Evolutionary conservation across 2,797 vertebrate genomes (phyloP).

Genomic region (Garrulus glandarius): DNA sequence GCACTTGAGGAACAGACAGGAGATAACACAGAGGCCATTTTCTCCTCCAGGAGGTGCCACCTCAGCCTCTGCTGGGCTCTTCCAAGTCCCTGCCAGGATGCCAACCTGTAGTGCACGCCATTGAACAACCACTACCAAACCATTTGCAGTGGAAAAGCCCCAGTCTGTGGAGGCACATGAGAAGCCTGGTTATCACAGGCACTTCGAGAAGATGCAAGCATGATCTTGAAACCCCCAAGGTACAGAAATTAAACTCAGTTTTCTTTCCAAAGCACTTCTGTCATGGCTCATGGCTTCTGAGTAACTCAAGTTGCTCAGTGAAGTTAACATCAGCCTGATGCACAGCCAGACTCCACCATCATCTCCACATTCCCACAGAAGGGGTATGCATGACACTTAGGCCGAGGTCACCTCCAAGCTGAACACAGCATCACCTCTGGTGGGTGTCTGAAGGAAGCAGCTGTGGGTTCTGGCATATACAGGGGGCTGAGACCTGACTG

Average conservation of each 20-base stretch:
- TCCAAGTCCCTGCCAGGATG: neutral
- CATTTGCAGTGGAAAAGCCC: neutral
- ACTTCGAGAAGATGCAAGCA: neutral
- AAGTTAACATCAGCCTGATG: neutral
- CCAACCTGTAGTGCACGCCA: accelerated
- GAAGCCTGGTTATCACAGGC: neutral
- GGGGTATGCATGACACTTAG: accelerated
- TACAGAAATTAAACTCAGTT: neutral
- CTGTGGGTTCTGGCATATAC: neutral
- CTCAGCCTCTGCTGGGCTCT: neutral
- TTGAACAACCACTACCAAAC: accelerated
- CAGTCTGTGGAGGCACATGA: neutral
- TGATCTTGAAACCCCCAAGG: neutral
- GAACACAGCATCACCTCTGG: neutral
- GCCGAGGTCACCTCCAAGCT: neutral
- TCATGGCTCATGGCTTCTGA: neutral
- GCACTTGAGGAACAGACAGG: neutral
- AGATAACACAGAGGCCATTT: neutral
- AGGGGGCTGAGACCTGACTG: neutral
- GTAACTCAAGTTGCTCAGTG: neutral
- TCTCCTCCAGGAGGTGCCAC: neutral
- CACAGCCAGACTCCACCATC: neutral
- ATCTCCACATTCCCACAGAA: neutral
- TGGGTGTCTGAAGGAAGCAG: neutral
- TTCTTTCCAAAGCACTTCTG: neutral